phyloP scores from a whole-genome alignment of 2,888 invertebrate genomes.

The Apantesis nais region DNA sequence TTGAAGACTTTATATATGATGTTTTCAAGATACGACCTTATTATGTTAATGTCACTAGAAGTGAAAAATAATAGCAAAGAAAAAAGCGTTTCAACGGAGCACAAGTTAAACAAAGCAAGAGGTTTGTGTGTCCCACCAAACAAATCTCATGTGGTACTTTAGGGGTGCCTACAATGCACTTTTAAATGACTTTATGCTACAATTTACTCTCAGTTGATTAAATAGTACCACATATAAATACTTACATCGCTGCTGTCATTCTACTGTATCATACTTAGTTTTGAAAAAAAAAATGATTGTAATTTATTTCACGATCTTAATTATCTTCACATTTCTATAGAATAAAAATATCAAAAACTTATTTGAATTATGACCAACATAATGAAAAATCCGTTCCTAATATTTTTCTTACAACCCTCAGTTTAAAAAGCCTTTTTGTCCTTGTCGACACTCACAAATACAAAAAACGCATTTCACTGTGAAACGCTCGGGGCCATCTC shows the following conservation, averaged over 20 bases:
- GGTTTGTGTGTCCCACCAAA: slow-evolving; percentile 46
- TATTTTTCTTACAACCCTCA: slow-evolving; percentile 33
- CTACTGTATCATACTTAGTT: too few relatives aligned
- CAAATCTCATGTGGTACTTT: slow-evolving; percentile 43
- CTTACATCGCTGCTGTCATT: not conserved
- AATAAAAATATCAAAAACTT: not conserved
- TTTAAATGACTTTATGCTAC: not conserved
- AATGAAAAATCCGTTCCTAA: not conserved
- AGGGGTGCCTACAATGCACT: slow-evolving; percentile 30
- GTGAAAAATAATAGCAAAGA: slow-evolving; percentile 21
- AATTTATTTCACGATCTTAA: not conserved
- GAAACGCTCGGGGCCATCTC: slow-evolving; percentile 40
- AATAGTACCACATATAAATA: not conserved
- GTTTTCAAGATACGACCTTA: slow-evolving; percentile 9
- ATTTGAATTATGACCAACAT: not conserved
- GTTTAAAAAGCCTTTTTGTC: slow-evolving; percentile 37
- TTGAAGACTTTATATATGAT: not conserved
- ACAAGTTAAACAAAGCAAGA: slow-evolving; percentile 46
- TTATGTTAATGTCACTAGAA: slow-evolving; percentile 24
- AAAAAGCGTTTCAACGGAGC: slow-evolving; percentile 42
- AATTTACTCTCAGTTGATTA: not conserved
- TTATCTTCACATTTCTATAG: not conserved
- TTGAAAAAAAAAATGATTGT: too few relatives aligned
- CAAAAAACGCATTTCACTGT: slow-evolving; percentile 50
- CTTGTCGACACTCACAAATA: slow-evolving; percentile 47